Evolutionary conservation across 2,113 vertebrate species (phyloP).

Genomic region (Nothocercus nigrocapillus): DNA sequence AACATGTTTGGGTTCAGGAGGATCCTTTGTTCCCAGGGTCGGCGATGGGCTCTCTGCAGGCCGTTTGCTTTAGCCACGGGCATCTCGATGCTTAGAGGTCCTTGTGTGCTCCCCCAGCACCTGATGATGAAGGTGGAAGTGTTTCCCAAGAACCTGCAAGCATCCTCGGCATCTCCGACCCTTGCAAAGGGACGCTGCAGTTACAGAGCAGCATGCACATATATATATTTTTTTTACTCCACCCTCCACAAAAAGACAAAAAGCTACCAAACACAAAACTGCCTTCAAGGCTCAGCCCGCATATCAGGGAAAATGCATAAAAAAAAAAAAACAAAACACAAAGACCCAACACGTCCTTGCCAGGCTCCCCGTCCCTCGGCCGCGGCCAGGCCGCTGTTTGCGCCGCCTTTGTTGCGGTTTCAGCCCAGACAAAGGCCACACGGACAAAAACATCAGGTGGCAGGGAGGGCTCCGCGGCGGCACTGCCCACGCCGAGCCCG

Average conservation of each 20-base stretch:
- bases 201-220: neutral
- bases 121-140: neutral
- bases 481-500: conserved; percentile 40
- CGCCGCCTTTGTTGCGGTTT: neutral
- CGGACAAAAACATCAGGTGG: conserved; percentile 31
- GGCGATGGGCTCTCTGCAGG: neutral
- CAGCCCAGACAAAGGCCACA: conserved; percentile 17
- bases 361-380: neutral
- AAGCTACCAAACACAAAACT: neutral
- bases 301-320: fast-evolving
- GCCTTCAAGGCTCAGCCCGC: neutral
- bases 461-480: neutral
- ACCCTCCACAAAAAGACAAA: neutral
- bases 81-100: neutral
- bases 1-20: conserved; percentile 65
- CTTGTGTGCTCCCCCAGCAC: neutral
- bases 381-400: neutral
- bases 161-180: neutral
- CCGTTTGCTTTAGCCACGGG: neutral
- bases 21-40: conserved; percentile 67
- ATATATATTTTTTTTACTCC: neutral
- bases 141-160: neutral
- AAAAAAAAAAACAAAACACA: neutral
- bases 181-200: neutral
- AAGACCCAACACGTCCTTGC: neutral